These are phyloP conservation scores for Noctua comes DNA, from an alignment of 2,888 invertebrate species.

Conservation along the genomic window DNA sequence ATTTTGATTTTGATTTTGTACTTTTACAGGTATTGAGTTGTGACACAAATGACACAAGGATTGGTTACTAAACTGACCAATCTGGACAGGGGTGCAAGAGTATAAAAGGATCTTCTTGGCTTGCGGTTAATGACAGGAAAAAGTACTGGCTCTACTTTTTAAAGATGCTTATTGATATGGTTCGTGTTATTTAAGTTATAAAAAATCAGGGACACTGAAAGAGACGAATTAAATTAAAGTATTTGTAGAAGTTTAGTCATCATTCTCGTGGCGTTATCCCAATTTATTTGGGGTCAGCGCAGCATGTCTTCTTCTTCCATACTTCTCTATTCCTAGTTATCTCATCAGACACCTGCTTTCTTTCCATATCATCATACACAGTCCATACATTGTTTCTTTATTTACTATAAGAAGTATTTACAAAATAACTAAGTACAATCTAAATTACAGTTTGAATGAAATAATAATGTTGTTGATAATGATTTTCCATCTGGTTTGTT, in stretches of 20 bases:
- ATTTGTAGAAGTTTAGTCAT: neutral
- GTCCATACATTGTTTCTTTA: too few relatives aligned
- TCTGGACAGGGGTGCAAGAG: neutral
- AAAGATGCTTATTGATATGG: neutral
- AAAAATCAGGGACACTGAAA: neutral
- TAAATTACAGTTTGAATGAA: neutral
- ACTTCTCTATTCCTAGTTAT: too few relatives aligned
- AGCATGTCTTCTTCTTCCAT: too few relatives aligned
- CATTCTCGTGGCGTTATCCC: too few relatives aligned
- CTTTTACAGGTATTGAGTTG: neutral
- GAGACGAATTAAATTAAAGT: neutral
- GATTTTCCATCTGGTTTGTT: slow-evolving; percentile 29
- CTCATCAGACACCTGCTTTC: too few relatives aligned
- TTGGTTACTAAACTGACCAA: neutral
- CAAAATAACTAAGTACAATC: neutral
- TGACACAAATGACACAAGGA: neutral
- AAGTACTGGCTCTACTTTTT: neutral
- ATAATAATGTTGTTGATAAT: neutral
- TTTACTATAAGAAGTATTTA: too few relatives aligned
- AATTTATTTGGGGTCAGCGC: too few relatives aligned
- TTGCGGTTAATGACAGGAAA: neutral
- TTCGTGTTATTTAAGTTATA: neutral
- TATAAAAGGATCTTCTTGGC: neutral
- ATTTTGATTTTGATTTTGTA: too few relatives aligned
- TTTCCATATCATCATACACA: neutral